Evolutionary conservation across 2,888 invertebrate genomes (phyloP).

Genomic region (Rhyacophila evoluta): DNA sequence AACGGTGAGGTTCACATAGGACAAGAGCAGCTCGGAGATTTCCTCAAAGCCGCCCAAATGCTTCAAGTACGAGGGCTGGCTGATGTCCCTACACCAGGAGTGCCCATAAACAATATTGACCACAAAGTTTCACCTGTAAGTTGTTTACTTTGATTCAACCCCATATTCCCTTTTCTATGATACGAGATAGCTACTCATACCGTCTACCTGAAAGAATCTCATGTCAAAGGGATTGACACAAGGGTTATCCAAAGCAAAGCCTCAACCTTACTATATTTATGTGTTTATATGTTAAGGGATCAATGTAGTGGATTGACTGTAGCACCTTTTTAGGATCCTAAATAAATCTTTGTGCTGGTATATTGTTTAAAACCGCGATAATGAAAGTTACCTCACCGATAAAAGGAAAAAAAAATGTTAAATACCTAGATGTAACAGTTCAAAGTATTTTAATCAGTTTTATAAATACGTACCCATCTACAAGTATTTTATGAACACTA

Average conservation of each 20-base stretch:
- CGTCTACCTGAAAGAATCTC: neutral
- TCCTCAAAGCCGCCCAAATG: slow-evolving; percentile 88
- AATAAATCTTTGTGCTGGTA: neutral
- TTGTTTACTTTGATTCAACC: slow-evolving; percentile 52
- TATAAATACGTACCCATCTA: neutral
- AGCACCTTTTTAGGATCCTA: neutral
- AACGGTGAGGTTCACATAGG: slow-evolving; percentile 92
- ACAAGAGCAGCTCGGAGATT: slow-evolving; percentile 87
- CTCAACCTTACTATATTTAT: neutral
- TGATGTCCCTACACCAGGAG: slow-evolving; percentile 76
- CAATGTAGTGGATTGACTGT: neutral
- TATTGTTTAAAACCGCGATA: too few species aligned
- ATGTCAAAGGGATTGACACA: neutral
- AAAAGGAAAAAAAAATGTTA: too few species aligned
- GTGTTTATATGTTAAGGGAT: neutral
- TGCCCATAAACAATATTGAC: slow-evolving; percentile 66
- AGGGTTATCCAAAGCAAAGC: neutral
- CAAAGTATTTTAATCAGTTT: too few species aligned
- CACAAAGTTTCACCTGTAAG: slow-evolving; percentile 81
- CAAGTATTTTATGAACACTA: neutral
- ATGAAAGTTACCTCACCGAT: too few species aligned
- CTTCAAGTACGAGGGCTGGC: slow-evolving; percentile 88
- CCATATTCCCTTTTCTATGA: neutral
- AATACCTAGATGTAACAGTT: too few species aligned
- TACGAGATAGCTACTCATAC: neutral